A percentile compares a stretch with the other conserved stretches of the same genome.
Conservation (phyloP, 2,888 invertebrate species). For the Acanthococcus lagerstroemiae region DNA sequence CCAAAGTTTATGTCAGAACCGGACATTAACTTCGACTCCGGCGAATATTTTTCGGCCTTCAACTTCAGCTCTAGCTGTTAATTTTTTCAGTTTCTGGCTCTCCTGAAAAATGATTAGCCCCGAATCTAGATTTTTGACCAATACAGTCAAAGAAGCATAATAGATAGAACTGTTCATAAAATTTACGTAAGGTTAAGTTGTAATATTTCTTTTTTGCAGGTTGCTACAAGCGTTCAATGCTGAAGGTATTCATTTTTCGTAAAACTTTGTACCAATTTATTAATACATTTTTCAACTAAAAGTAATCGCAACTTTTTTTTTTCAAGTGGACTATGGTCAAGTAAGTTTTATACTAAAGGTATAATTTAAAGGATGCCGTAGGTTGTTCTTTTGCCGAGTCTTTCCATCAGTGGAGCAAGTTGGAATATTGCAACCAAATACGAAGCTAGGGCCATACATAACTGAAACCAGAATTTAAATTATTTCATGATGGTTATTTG, state of each 20-base stretch:
- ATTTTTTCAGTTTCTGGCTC: too few relatives aligned
- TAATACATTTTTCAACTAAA: not conserved
- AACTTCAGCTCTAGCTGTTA: too few relatives aligned
- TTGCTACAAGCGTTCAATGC: conserved; percentile 79
- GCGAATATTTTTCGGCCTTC: too few relatives aligned
- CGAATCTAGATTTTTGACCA: too few relatives aligned
- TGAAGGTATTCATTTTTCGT: conserved; percentile 87
- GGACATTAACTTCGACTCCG: too few relatives aligned
- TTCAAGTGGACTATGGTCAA: too few relatives aligned
- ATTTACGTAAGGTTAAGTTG: conserved; percentile 28
- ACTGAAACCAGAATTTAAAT: not conserved
- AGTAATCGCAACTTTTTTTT: not conserved
- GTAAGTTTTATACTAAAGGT: too few relatives aligned
- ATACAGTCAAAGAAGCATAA: too few relatives aligned
- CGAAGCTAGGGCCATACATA: conserved; percentile 16
- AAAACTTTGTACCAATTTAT: conserved; percentile 31
- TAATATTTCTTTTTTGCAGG: conserved; percentile 44
- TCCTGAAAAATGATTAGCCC: too few relatives aligned
- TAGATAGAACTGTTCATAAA: conserved; percentile 9
- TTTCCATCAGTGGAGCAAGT: conserved; percentile 16
- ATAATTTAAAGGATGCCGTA: conserved; percentile 12
- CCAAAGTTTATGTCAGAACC: too few relatives aligned
- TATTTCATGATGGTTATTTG: too few relatives aligned
- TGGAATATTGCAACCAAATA: conserved; percentile 23
- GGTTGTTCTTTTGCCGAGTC: conserved; percentile 5